phyloP scores from a whole-genome alignment of 64 coral and sea anemone species.

The Stichodactyla mertensii region DNA sequence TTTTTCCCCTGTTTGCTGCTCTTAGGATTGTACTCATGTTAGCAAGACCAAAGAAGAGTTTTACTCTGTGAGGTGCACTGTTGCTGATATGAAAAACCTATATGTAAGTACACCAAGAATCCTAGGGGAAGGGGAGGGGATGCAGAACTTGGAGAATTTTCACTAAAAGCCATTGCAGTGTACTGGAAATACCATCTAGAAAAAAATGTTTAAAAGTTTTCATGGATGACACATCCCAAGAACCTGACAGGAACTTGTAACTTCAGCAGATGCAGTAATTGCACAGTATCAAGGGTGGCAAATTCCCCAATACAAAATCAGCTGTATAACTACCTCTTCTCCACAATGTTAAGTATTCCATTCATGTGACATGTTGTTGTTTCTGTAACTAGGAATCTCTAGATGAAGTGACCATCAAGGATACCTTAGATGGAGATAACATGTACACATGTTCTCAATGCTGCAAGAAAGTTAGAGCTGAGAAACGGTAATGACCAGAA shows the following conservation, averaged over 20 bases:
- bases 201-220: too few species aligned
- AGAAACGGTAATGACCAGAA: conserved; percentile 61
- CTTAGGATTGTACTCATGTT: conserved; percentile 90
- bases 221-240: too few species aligned
- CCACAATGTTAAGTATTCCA: too few species aligned
- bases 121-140: too few species aligned
- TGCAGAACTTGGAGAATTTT: too few species aligned
- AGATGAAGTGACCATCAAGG: conserved; percentile 98
- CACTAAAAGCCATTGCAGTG: too few species aligned
- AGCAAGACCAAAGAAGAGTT: conserved; percentile 98
- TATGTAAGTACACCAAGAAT: conserved; percentile 59
- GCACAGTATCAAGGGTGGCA: too few species aligned
- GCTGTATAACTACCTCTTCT: too few species aligned
- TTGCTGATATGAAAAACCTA: conserved; percentile 98
- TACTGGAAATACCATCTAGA: too few species aligned
- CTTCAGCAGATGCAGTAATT: too few species aligned
- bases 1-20: not conserved
- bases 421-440: conserved; percentile 97
- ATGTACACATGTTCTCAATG: conserved; percentile 99
- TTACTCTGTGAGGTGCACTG: conserved; percentile 92
- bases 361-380: not conserved
- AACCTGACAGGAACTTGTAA: too few species aligned
- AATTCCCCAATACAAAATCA: too few species aligned
- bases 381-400: conserved; percentile 71
- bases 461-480: conserved; percentile 98